phyloP scores from a whole-genome alignment of 2,797 vertebrate species.

The Myoxocephalus aenaeus region DNA sequence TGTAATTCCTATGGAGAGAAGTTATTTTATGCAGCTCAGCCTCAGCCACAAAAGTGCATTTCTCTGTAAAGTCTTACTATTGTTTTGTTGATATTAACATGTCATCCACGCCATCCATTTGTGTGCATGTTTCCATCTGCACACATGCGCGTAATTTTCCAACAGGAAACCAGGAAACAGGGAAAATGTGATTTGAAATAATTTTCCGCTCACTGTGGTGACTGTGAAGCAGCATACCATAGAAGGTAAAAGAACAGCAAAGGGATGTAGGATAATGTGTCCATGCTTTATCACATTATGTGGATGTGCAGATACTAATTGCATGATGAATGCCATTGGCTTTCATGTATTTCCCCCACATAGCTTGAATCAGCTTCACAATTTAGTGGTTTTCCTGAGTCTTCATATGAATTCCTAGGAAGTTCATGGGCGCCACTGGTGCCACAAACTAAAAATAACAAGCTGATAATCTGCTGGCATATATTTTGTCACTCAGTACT shows the following conservation, averaged over 20 bases:
- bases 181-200: conserved; percentile 36
- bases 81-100: not conserved
- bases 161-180: conserved; percentile 7
- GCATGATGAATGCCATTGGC: not conserved
- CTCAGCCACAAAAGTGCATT: too few relatives aligned
- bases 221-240: not conserved
- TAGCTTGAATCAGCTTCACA: not conserved
- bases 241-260: not conserved
- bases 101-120: not conserved
- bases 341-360: conserved; percentile 5
- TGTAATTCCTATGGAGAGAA: not conserved
- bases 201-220: conserved; percentile 8
- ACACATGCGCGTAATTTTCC: conserved; percentile 46
- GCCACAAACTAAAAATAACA: not conserved
- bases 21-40: not conserved
- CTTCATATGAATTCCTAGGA: not conserved
- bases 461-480: not conserved
- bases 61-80: not conserved
- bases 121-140: not conserved
- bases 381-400: not conserved
- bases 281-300: not conserved
- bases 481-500: not conserved
- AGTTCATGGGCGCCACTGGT: not conserved
- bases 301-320: not conserved
- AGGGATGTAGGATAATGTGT: not conserved